These are phyloP conservation scores for Anthophora plumipes DNA, from an alignment of 2,888 invertebrate genomes.

Conservation along the genomic window DNA sequence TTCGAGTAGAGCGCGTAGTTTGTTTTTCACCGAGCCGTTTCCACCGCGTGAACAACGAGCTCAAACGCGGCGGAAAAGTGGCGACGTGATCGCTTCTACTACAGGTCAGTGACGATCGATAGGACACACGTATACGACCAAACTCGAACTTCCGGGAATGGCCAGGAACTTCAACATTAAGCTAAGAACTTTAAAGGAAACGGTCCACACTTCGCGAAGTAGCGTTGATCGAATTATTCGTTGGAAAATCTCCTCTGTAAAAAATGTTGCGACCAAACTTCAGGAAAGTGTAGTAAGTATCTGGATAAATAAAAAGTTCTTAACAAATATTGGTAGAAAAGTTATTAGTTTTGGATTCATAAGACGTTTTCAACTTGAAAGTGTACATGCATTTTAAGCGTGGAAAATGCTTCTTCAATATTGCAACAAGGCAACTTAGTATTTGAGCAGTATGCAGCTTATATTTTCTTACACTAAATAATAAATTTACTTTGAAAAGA, in stretches of 20 bases:
- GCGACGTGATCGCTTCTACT: conserved; percentile 6
- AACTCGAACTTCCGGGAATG: conserved; percentile 47
- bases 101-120: conserved; percentile 34
- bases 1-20: conserved; percentile 6
- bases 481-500: too few species aligned
- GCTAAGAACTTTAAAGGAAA: conserved; percentile 47
- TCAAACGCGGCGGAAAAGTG: conserved; percentile 33
- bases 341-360: too few species aligned
- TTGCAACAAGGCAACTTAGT: too few species aligned
- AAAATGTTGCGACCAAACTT: not conserved
- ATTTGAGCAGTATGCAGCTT: too few species aligned
- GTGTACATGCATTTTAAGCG: too few species aligned
- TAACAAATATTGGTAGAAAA: too few species aligned
- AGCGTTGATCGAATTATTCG: conserved; percentile 42
- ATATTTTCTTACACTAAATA: too few species aligned
- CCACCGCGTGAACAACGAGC: conserved; percentile 15
- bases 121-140: conserved; percentile 10
- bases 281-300: too few species aligned
- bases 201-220: conserved; percentile 14
- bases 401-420: too few species aligned
- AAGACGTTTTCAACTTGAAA: too few species aligned
- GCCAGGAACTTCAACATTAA: conserved; percentile 61
- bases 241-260: not conserved
- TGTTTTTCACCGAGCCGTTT: conserved; percentile 22
- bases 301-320: too few species aligned